Conservation (phyloP, 2,113 vertebrate genomes). For the Barbus barbus region DNA sequence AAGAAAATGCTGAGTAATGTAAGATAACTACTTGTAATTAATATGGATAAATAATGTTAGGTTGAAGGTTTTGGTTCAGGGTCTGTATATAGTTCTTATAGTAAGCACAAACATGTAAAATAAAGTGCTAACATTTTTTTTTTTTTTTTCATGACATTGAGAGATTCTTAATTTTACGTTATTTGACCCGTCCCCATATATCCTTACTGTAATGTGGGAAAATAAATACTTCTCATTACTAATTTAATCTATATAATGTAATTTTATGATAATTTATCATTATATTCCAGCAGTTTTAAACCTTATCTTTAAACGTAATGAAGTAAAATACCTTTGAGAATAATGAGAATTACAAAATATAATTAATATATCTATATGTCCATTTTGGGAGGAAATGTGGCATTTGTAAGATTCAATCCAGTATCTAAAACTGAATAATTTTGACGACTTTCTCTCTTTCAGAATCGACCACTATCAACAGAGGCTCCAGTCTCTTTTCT, state of each 20-base stretch:
- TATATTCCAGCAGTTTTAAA: neutral
- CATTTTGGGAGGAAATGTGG: neutral
- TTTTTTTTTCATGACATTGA: neutral
- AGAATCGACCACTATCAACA: constrained; percentile 99
- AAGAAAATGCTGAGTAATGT: neutral
- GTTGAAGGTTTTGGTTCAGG: neutral
- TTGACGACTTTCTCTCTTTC: constrained; percentile 49
- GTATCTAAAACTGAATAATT: neutral
- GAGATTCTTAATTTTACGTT: too few relatives aligned
- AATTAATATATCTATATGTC: neutral
- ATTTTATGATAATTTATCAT: neutral
- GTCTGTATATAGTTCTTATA: neutral
- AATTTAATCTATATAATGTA: too few relatives aligned
- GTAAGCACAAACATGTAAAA: neutral
- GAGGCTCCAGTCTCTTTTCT: constrained; percentile 93
- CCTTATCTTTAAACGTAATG: neutral
- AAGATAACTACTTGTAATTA: neutral
- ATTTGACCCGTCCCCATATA: neutral
- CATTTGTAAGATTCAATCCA: neutral
- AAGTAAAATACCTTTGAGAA: neutral
- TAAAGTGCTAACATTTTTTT: neutral
- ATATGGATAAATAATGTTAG: neutral
- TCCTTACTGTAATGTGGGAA: neutral
- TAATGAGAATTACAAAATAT: neutral
- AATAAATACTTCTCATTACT: neutral